Evolutionary conservation across 1,140 invertebrate species (phyloP).

Genomic region (Drosophila burlai): DNA sequence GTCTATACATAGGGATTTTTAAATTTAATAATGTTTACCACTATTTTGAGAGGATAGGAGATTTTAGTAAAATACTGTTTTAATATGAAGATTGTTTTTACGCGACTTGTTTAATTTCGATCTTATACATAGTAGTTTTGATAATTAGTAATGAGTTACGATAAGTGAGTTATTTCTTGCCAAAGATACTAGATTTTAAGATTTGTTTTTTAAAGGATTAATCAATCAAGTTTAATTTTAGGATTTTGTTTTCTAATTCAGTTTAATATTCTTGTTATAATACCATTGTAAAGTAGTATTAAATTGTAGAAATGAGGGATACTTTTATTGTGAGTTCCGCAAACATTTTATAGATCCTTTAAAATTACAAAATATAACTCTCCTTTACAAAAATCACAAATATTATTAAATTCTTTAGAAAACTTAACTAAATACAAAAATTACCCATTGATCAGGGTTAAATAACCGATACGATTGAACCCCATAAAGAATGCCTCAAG

Average conservation of each 20-base stretch:
- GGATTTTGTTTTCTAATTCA: neutral
- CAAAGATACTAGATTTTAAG: neutral
- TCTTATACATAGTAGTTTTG: no score
- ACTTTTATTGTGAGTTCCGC: neutral
- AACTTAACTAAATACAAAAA: neutral
- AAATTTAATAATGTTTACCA: neutral
- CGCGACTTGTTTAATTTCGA: neutral
- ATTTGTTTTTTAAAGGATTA: no score
- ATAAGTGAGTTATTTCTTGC: no score
- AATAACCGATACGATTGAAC: neutral
- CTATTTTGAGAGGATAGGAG: no score
- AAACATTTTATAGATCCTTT: neutral
- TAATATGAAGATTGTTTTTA: neutral
- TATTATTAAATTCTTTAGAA: neutral
- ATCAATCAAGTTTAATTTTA: neutral
- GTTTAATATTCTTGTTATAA: no score
- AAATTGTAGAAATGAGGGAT: neutral
- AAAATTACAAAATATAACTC: neutral
- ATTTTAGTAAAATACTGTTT: no score
- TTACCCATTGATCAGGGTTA: neutral
- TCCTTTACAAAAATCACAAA: neutral
- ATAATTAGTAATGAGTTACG: no score
- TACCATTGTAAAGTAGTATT: no score
- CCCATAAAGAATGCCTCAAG: constrained; percentile 1
- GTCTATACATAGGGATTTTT: constrained; percentile 30